phyloP scores from a whole-genome alignment of 1,140 invertebrate genomes.

The Alviniconcha marisindica region DNA sequence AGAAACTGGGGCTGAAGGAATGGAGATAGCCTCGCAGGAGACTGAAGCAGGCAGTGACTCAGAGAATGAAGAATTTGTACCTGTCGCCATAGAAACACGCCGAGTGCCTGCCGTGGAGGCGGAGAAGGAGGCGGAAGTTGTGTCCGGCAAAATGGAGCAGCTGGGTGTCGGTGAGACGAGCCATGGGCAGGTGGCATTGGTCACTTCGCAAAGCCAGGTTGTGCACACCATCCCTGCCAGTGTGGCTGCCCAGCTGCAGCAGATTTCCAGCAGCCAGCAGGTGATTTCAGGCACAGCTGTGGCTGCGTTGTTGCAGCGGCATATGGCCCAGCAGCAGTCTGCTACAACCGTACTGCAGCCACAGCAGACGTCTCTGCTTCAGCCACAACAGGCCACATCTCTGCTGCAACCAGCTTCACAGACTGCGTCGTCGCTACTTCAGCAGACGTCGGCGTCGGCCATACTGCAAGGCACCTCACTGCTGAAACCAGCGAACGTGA shows the following conservation, averaged over 20 bases:
- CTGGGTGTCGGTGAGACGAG: slow-evolving; percentile 10
- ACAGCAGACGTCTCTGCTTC: background rate
- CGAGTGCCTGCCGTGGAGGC: slow-evolving; percentile 32
- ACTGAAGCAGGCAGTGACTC: slow-evolving; percentile 31
- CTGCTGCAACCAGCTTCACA: background rate
- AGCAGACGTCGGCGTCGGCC: background rate
- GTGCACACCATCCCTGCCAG: slow-evolving; percentile 11
- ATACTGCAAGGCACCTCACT: background rate
- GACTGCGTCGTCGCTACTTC: background rate
- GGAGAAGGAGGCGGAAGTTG: slow-evolving; percentile 3
- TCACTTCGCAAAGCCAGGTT: background rate
- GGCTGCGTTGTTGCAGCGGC: background rate
- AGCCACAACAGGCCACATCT: background rate
- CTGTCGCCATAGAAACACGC: slow-evolving; percentile 46
- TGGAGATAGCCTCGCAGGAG: slow-evolving; percentile 1
- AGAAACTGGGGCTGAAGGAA: background rate
- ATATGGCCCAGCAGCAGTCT: background rate
- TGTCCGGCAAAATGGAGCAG: slow-evolving; percentile 9
- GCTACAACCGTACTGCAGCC: background rate
- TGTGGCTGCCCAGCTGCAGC: background rate
- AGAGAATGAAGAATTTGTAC: slow-evolving; percentile 45
- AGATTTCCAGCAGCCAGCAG: background rate
- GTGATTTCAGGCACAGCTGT: background rate
- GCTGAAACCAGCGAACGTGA: background rate
- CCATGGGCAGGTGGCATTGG: background rate